Conservation (phyloP, 53 echinoderm and acorn worm genomes). For the Arbacia lixula region DNA sequence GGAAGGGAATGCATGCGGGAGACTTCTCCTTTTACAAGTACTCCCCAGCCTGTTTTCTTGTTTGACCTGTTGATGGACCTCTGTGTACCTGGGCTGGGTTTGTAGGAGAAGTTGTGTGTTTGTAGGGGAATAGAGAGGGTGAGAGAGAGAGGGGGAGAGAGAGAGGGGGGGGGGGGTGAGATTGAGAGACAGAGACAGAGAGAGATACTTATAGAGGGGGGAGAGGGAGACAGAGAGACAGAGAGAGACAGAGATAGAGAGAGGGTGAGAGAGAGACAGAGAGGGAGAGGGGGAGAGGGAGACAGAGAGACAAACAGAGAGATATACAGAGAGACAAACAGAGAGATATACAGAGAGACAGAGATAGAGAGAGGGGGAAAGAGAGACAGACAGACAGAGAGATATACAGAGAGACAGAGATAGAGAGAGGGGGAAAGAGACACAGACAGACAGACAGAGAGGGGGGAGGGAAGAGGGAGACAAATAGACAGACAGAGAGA, state of each 20-base stretch:
- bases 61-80: no score
- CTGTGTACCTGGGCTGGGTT: no score
- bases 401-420: background rate
- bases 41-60: no score
- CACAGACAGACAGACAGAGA: background rate
- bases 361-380: background rate
- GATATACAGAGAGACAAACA: background rate
- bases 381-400: background rate
- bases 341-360: background rate
- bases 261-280: background rate
- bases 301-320: background rate
- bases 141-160: background rate
- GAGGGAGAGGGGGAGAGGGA: background rate
- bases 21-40: no score
- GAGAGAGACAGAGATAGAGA: background rate
- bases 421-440: background rate
- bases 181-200: background rate
- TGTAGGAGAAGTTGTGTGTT: background rate
- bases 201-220: background rate
- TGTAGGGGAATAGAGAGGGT: background rate
- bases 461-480: background rate
- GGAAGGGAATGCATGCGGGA: no score
- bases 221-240: background rate
- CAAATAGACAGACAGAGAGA: background rate
- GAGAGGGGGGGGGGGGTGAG: background rate